Percentiles rank a stretch among this genome's conserved stretches.
phyloP scores from a whole-genome alignment of 2,113 vertebrate species.

The Lagopus muta region DNA sequence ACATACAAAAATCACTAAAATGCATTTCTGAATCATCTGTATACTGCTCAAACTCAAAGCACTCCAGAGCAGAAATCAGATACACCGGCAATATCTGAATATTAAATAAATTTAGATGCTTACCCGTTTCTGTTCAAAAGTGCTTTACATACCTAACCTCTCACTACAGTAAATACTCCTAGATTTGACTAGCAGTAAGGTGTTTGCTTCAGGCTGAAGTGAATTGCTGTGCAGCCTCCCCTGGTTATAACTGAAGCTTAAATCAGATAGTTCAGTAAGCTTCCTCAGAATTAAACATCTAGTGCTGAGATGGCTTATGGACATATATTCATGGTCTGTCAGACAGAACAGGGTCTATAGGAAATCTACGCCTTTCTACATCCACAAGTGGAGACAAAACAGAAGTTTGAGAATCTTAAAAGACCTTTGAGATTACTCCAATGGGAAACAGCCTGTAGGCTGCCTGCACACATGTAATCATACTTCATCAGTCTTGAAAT shows the following conservation, averaged over 20 bases:
- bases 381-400: not conserved
- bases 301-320: not conserved
- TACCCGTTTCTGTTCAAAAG: not conserved
- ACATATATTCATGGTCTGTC: not conserved
- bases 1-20: not conserved
- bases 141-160: not conserved
- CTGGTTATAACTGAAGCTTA: not conserved
- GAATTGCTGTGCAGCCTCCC: not conserved
- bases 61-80: not conserved
- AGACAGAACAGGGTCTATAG: not conserved
- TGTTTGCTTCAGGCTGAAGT: not conserved
- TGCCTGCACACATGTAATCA: not conserved
- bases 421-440: not conserved
- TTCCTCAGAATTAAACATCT: not conserved
- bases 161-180: not conserved
- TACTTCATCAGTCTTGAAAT: not conserved
- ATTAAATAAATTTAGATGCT: rapidly evolving
- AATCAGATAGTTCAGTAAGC: not conserved
- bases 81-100: not conserved
- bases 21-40: not conserved
- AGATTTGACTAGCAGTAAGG: not conserved
- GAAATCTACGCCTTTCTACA: not conserved
- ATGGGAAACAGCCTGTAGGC: not conserved
- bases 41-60: not conserved
- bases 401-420: not conserved